Evolutionary conservation across 2,113 vertebrate genomes (phyloP).

Genomic region (Ceyx margarethae): DNA sequence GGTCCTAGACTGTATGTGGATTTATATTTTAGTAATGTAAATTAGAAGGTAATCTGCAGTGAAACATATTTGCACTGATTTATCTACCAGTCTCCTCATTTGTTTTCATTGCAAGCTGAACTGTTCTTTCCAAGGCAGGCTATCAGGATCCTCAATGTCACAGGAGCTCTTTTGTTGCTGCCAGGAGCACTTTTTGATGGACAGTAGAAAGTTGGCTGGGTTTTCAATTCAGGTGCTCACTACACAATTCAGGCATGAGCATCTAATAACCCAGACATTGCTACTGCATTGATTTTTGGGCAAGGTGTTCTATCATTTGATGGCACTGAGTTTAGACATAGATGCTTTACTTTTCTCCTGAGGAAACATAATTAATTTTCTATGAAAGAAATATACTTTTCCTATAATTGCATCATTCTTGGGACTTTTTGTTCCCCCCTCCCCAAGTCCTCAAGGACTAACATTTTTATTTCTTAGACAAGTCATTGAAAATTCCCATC

Average conservation of each 20-base stretch:
- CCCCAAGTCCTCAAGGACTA: not conserved
- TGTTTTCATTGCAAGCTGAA: not conserved
- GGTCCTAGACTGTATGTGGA: not conserved
- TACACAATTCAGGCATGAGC: not conserved
- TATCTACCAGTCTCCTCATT: not conserved
- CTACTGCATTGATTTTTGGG: constrained; percentile 10
- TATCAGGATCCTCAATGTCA: not conserved
- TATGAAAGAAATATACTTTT: not conserved
- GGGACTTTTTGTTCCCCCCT: accelerated
- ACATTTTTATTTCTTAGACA: not conserved
- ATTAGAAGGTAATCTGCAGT: not conserved
- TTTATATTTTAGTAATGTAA: not conserved
- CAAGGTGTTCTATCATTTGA: not conserved
- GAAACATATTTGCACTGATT: not conserved
- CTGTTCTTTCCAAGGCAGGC: not conserved
- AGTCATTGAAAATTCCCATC: not conserved
- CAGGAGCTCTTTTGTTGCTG: not conserved
- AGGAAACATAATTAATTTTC: constrained; percentile 10
- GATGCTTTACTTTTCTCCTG: constrained; percentile 4
- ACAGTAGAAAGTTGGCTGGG: not conserved
- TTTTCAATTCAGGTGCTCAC: not conserved
- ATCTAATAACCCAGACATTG: not conserved
- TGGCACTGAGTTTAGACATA: not conserved
- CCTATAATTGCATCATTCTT: not conserved
- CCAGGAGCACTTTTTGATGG: not conserved